Evolutionary conservation across 2,113 vertebrate species (phyloP).

Genomic region (Notiomystis cincta): DNA sequence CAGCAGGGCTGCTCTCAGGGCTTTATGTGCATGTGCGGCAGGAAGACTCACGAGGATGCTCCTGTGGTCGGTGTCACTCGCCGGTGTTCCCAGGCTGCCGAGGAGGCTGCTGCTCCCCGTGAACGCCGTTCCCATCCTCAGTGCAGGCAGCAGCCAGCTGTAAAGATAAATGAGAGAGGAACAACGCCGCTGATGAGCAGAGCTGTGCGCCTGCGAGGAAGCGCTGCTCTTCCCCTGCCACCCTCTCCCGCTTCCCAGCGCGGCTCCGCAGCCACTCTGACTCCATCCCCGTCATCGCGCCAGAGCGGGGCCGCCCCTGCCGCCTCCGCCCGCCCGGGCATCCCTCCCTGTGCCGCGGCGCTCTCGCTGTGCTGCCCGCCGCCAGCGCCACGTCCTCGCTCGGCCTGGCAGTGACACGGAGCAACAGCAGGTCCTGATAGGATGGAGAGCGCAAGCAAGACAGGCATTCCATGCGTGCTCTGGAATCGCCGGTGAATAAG

Average conservation of each 20-base stretch:
- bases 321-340: rapidly evolving
- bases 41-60: neutral
- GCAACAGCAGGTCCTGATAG: neutral
- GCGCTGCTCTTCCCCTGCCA: neutral
- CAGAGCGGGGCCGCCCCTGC: neutral
- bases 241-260: neutral
- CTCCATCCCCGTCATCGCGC: neutral
- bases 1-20: neutral
- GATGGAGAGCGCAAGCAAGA: neutral
- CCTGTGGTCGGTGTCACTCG: rapidly evolving
- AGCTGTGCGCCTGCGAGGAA: neutral
- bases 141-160: neutral
- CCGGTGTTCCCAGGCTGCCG: neutral
- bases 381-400: rapidly evolving
- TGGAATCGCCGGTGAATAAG: rapidly evolving
- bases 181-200: constrained; percentile 43
- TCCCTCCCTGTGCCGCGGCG: neutral
- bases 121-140: neutral
- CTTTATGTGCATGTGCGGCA: neutral
- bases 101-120: neutral
- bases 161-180: neutral
- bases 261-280: neutral
- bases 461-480: neutral
- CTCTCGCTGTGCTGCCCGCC: neutral
- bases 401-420: neutral